Base-by-base conservation (phyloP, 2,888 invertebrate genomes). In the Byasa hedistus region DNA sequence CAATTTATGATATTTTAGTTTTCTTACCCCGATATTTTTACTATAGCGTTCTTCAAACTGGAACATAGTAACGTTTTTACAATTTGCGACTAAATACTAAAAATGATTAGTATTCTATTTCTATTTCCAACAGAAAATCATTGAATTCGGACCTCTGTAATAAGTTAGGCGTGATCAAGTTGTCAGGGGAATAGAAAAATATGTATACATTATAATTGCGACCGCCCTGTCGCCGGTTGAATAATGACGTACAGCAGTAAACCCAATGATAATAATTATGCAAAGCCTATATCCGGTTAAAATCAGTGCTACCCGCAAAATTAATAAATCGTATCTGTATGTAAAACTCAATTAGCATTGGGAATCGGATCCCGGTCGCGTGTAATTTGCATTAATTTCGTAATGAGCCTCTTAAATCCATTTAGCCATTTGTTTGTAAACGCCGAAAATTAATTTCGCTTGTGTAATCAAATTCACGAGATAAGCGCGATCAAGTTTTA, bases 371-470 rank as follows among this genome's bases (percentile, higher is more conserved):
- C 63, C 62, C 57, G n/a, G 57, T 61, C 52, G 32, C 7, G 12
- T 59, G 63, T 60, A 63, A 67, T 67, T 67, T 64, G 63, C 63
- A 66, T 66, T 62, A 63, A 67, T 60, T 59, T 56, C n/a, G 63
- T 59, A 63, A 63, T 63, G 60, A 63, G 57, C 59, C 63, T 56
- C 60, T 62, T 62, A 55, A 60, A 67, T 67, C 62, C 55, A 48
- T 27, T 63, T 66, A 27, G 51, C 32, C 32, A 22, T 10, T 62
- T 62, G 32, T 58, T 66, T 66, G 55, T n/a, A 22, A 62, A 52
- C 52, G n/a, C 4, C 19, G 44, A 4, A 44, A 44, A 44, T 39
- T 39, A 58, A 58, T 39, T 57, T 58, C 44, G 23, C 44, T 19
- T 44, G 51, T 60, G 57, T 57, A 44, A 44, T 44, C 44, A 44